A percentile compares a stretch with the other conserved stretches of the same genome.
Evolutionary conservation across 2,888 invertebrate species (phyloP).

Genomic region (Conomelus anceps): DNA sequence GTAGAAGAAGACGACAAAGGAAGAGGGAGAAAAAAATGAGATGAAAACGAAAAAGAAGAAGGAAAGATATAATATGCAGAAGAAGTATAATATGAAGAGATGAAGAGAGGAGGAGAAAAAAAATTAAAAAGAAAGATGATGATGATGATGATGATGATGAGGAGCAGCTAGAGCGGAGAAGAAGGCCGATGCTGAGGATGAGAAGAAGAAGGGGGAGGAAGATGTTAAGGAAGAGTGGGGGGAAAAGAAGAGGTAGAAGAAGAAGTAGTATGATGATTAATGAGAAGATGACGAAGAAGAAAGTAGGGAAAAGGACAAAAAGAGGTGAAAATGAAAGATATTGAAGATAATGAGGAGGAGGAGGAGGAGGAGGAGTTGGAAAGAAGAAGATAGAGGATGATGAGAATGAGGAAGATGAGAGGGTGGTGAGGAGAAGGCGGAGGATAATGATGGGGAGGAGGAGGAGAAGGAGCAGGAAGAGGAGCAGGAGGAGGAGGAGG

Average conservation of each 20-base stretch:
- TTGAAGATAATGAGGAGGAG: too few relatives aligned
- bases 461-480: not conserved
- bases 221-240: not conserved
- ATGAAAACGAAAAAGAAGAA: not conserved
- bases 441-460: not conserved
- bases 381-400: too few relatives aligned
- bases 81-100: too few relatives aligned
- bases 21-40: not conserved
- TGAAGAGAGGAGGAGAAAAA: too few relatives aligned
- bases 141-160: too few relatives aligned
- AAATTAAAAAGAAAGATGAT: too few relatives aligned
- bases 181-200: not conserved
- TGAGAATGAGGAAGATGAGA: not conserved
- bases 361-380: too few relatives aligned
- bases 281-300: too few relatives aligned
- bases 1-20: not conserved
- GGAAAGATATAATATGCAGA: not conserved
- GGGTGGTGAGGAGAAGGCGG: not conserved
- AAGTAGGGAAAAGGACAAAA: too few relatives aligned
- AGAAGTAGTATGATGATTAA: too few relatives aligned
- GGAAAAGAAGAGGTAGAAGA: not conserved
- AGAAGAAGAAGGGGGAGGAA: not conserved
- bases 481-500: not conserved
- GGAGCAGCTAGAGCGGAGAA: not conserved
- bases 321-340: too few relatives aligned